Percentiles rank a stretch among this genome's conserved stretches.
Evolutionary conservation across 2,797 vertebrate genomes (phyloP).

Genomic region (Siniperca obscura): DNA sequence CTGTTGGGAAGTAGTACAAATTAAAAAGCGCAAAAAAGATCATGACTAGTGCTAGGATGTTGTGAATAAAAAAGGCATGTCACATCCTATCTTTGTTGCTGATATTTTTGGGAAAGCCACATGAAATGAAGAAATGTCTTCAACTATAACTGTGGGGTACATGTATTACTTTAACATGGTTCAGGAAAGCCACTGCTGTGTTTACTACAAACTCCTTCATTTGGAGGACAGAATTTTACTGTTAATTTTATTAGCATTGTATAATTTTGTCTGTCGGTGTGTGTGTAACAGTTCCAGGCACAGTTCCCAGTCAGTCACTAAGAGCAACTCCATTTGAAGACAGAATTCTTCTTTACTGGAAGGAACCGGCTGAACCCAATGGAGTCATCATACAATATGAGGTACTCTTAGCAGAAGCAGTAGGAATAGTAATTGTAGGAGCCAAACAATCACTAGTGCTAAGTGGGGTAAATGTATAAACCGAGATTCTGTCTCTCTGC

Average conservation of each 20-base stretch:
- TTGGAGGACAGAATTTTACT: constrained; percentile 6
- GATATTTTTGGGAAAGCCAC: neutral
- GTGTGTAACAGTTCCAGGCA: constrained; percentile 90
- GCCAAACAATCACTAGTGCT: neutral
- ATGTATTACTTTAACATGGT: neutral
- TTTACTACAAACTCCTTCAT: constrained; percentile 17
- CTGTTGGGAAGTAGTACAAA: neutral
- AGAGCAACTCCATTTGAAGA: constrained; percentile 97
- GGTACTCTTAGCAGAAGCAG: constrained; percentile 63
- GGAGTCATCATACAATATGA: constrained; percentile 95
- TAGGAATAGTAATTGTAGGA: neutral
- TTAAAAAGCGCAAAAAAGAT: neutral
- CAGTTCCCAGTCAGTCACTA: constrained; percentile 93
- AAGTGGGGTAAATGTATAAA: neutral
- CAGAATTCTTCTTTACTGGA: constrained; percentile 96
- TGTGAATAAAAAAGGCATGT: neutral
- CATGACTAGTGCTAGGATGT: too few relatives aligned
- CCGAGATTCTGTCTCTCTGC: neutral
- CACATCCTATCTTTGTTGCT: neutral
- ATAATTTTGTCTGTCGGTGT: constrained; percentile 40
- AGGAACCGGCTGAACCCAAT: constrained; percentile 96
- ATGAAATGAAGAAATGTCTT: neutral
- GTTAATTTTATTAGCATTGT: constrained; percentile 17
- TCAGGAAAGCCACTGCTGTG: constrained; percentile 6
- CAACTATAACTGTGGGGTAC: neutral